These are phyloP conservation scores for Palloptera scutellata DNA, from an alignment of 2,888 invertebrate genomes.

Conservation along the genomic window DNA sequence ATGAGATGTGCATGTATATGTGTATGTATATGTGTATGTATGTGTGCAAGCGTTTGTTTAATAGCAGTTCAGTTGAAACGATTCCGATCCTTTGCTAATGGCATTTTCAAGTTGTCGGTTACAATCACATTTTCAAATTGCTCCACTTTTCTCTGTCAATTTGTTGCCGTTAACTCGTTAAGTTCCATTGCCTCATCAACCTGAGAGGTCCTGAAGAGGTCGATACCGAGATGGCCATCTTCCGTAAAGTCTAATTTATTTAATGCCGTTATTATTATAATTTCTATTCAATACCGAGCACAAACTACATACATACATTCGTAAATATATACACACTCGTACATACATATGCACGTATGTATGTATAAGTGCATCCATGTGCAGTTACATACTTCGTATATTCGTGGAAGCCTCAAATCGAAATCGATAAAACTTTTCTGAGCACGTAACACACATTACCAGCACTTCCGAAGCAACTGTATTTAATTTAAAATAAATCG, in stretches of 20 bases:
- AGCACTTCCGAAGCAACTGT: background rate
- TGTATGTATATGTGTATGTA: constrained; percentile 14
- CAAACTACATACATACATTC: no score
- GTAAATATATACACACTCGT: background rate
- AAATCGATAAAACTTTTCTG: background rate
- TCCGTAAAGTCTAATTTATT: no score
- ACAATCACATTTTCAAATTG: no score
- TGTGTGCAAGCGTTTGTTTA: constrained; percentile 2
- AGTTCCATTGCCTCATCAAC: no score
- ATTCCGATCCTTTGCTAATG: no score
- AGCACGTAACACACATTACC: background rate
- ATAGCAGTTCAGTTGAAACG: no score
- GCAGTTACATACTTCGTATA: background rate
- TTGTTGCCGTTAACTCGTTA: no score
- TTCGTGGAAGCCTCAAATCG: background rate
- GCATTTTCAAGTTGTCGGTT: no score
- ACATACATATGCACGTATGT: background rate
- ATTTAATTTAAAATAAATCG: constrained; percentile 3
- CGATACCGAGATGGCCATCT: no score
- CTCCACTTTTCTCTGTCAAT: background rate
- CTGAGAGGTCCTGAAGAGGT: no score
- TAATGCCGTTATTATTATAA: no score
- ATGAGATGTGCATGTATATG: background rate
- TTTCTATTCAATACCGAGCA: no score
- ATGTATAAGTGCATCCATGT: background rate